These are phyloP conservation scores for Cladopsammia gracilis DNA, from an alignment of 64 coral and sea anemone species.

Conservation along the genomic window DNA sequence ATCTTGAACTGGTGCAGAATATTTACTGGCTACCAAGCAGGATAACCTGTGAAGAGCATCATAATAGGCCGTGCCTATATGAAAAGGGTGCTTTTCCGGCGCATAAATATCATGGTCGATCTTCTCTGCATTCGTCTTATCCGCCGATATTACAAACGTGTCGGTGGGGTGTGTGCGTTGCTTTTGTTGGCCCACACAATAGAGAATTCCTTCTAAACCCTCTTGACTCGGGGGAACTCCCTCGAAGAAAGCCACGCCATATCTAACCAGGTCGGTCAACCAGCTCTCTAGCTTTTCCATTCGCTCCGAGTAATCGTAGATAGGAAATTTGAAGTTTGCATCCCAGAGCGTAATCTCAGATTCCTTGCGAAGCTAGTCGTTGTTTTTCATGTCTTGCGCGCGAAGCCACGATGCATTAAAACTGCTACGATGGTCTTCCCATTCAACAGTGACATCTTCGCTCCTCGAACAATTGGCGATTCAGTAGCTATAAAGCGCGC, in stretches of 20 bases:
- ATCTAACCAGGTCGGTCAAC: conserved; percentile 13
- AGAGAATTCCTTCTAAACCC: conserved; percentile 1
- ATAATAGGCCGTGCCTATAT: conserved; percentile 15
- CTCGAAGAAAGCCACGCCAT: conserved; percentile 31
- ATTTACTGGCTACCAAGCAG: neutral
- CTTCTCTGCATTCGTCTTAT: neutral
- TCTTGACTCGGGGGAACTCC: conserved; percentile 33
- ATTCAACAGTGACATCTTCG: conserved; percentile 42
- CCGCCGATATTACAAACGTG: neutral
- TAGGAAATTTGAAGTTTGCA: neutral
- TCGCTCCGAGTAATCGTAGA: conserved; percentile 42
- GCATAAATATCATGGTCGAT: neutral
- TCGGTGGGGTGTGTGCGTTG: conserved; percentile 56
- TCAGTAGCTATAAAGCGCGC: neutral
- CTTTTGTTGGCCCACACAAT: conserved; percentile 39
- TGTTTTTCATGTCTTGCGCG: conserved; percentile 38
- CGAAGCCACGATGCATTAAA: conserved; percentile 70
- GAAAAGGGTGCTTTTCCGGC: neutral
- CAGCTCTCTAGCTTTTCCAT: conserved; percentile 4
- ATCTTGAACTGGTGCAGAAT: conserved; percentile 4
- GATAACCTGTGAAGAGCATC: neutral
- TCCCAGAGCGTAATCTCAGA: conserved; percentile 36
- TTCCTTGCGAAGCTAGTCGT: neutral
- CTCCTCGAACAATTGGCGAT: neutral
- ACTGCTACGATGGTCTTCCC: conserved; percentile 51